Percentiles rank a stretch among this genome's conserved stretches.
phyloP scores from a whole-genome alignment of 2,888 invertebrate genomes.

The Hybos culiciformis region DNA sequence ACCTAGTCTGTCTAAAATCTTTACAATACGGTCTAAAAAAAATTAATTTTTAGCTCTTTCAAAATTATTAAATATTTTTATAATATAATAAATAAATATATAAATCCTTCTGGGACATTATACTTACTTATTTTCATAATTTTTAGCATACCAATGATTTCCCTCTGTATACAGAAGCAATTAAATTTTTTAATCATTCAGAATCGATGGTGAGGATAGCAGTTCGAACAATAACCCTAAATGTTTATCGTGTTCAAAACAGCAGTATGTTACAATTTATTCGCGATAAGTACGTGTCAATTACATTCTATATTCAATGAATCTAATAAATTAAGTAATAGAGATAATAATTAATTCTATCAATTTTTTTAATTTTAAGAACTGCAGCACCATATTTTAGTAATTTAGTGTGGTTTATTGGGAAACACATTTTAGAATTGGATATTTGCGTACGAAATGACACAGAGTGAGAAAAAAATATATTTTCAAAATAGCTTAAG shows the following conservation, averaged over 20 bases:
- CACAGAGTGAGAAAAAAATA: slow-evolving; percentile 57
- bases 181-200: slow-evolving; percentile 97
- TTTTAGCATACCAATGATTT: slow-evolving; percentile 88
- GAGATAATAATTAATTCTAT: neutral
- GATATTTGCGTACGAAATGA: slow-evolving; percentile 90
- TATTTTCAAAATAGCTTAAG: slow-evolving; percentile 6
- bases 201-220: slow-evolving; percentile 99
- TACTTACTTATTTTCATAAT: neutral
- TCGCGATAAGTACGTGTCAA: slow-evolving; percentile 51
- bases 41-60: too few relatives aligned
- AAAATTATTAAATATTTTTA: neutral
- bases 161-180: slow-evolving; percentile 96
- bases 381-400: slow-evolving; percentile 98
- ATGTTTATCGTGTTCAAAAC: slow-evolving; percentile 91
- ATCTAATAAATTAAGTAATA: too few relatives aligned
- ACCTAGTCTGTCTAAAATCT: too few relatives aligned
- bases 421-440: slow-evolving; percentile 90
- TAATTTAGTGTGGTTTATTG: slow-evolving; percentile 97
- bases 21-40: too few relatives aligned
- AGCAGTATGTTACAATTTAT: slow-evolving; percentile 92
- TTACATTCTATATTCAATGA: neutral
- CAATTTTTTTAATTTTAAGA: slow-evolving; percentile 28
- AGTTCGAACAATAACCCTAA: slow-evolving; percentile 90
- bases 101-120: neutral
- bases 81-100: too few relatives aligned